A percentile compares a stretch with the other conserved stretches of the same genome.
Conservation (phyloP, 2,888 invertebrate genomes). For the Xanthia togata region DNA sequence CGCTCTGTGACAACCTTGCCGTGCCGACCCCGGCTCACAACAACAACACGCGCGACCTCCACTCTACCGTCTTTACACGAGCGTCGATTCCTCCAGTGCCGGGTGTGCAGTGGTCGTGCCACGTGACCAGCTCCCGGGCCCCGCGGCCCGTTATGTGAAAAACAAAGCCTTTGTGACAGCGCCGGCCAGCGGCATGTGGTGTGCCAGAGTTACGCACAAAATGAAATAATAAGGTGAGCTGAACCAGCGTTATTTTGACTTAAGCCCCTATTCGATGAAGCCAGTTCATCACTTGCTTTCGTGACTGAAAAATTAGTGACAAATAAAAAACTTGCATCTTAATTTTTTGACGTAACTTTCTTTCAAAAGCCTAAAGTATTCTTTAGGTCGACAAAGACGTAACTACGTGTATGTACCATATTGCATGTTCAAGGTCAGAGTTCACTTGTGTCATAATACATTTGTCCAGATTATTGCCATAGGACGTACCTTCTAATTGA, state of each 20-base stretch:
- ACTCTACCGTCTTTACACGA: slow-evolving; percentile 65
- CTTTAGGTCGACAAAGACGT: slow-evolving; percentile 35
- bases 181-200: slow-evolving; percentile 80
- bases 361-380: slow-evolving; percentile 7
- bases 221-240: slow-evolving; percentile 89
- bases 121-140: slow-evolving; percentile 70
- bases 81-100: slow-evolving; percentile 69
- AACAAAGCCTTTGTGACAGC: slow-evolving; percentile 75
- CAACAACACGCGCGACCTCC: slow-evolving; percentile 78
- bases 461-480: slow-evolving; percentile 30
- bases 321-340: not conserved
- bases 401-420: slow-evolving; percentile 16
- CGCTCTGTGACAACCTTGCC: slow-evolving; percentile 73
- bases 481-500: slow-evolving; percentile 56
- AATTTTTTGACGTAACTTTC: slow-evolving; percentile 31
- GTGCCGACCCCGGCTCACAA: slow-evolving; percentile 71
- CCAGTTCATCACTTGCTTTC: not conserved
- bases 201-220: slow-evolving; percentile 78
- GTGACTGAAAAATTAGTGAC: not conserved
- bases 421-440: slow-evolving; percentile 58
- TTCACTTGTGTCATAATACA: slow-evolving; percentile 40
- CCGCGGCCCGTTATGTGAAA: slow-evolving; percentile 79
- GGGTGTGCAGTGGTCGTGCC: slow-evolving; percentile 77
- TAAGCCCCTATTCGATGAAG: slow-evolving; percentile 2
- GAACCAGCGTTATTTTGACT: slow-evolving; percentile 27